These are phyloP conservation scores for Hippopotamus amphibius DNA, from an alignment of 2,113 vertebrate species.

Conservation along the genomic window DNA sequence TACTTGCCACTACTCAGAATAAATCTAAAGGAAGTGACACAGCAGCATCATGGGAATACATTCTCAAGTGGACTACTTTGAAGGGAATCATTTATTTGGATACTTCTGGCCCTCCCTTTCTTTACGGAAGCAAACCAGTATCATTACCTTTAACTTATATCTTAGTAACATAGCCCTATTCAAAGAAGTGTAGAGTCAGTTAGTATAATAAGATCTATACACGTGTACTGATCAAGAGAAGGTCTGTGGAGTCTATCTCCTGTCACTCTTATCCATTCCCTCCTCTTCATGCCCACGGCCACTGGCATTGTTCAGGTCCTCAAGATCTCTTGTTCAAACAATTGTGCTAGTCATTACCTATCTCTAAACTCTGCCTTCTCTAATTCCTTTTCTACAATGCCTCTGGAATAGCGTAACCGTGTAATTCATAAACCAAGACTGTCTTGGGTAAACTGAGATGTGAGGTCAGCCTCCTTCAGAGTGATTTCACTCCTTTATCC, in stretches of 20 bases:
- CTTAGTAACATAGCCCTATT: not conserved
- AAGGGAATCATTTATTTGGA: conserved; percentile 4
- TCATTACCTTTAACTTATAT: not conserved
- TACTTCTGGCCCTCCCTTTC: not conserved
- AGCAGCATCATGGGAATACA: not conserved
- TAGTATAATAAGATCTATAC: not conserved
- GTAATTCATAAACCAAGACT: not conserved
- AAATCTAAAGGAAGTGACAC: not conserved
- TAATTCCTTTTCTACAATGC: not conserved
- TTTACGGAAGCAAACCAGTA: not conserved
- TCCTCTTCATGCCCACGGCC: not conserved
- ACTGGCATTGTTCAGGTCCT: not conserved
- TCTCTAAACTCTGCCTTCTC: not conserved
- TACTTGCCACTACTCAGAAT: conserved; percentile 4
- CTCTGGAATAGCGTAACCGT: not conserved
- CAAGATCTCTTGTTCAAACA: not conserved
- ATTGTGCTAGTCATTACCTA: not conserved
- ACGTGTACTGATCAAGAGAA: not conserved
- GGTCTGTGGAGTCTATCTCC: not conserved
- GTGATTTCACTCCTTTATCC: not conserved
- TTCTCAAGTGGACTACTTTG: not conserved
- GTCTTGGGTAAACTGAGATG: not conserved
- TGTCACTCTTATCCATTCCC: not conserved
- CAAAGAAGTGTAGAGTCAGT: not conserved
- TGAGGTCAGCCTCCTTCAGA: not conserved